phyloP scores from a whole-genome alignment of 1,140 invertebrate genomes.

The Pteromalus puparum region DNA sequence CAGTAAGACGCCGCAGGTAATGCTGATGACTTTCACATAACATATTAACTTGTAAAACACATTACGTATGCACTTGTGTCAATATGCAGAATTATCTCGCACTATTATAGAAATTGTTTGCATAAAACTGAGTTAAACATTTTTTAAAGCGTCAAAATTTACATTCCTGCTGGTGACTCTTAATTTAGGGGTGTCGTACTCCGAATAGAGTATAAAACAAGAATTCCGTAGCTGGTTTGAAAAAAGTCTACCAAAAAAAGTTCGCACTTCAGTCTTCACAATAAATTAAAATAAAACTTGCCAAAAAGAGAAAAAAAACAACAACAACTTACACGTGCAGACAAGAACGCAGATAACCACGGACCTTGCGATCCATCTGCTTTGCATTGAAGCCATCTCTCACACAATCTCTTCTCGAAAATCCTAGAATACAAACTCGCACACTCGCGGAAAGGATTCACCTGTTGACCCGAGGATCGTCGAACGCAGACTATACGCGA shows the following conservation, averaged over 20 bases:
- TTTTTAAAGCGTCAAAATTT: not conserved
- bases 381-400: not conserved
- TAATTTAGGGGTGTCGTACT: too few relatives aligned
- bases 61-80: not conserved
- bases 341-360: conserved; percentile 15
- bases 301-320: not conserved
- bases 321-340: conserved; percentile 29
- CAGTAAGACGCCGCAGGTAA: not conserved
- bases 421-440: not conserved
- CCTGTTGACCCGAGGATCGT: conserved; percentile 26
- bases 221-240: too few relatives aligned
- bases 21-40: not conserved
- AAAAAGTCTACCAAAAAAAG: too few relatives aligned
- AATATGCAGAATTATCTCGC: not conserved
- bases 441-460: conserved; percentile 5
- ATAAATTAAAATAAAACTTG: not conserved
- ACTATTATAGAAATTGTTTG: not conserved
- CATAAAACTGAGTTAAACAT: not conserved
- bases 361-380: not conserved
- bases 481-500: conserved; percentile 34
- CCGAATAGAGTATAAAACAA: too few relatives aligned
- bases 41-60: not conserved
- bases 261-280: too few relatives aligned
- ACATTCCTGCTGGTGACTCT: not conserved
- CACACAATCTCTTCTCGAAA: not conserved